A percentile compares a stretch with the other conserved stretches of the same genome.
phyloP scores from a whole-genome alignment of 2,113 vertebrate genomes.

The Anthoscopus minutus region DNA sequence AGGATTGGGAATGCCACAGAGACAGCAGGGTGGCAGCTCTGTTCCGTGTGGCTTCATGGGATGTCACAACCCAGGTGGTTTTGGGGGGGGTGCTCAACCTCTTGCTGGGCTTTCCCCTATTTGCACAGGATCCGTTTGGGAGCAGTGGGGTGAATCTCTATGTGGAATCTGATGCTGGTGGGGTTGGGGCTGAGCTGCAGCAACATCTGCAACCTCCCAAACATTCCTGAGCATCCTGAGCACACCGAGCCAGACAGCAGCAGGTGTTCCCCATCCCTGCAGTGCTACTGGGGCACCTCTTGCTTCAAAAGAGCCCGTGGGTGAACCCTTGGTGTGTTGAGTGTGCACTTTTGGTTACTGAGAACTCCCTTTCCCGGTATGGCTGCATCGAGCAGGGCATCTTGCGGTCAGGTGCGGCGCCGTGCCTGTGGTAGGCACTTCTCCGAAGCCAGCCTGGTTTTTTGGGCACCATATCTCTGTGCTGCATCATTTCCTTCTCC shows the following conservation, averaged over 20 bases:
- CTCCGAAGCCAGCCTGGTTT: constrained; percentile 26
- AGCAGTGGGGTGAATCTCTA: neutral
- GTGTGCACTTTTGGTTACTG: constrained; percentile 25
- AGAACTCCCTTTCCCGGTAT: constrained; percentile 49
- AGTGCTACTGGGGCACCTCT: neutral
- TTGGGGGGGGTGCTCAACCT: neutral
- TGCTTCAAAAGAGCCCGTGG: neutral
- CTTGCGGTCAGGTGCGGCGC: neutral
- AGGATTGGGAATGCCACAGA: rapidly evolving
- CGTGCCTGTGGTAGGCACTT: neutral
- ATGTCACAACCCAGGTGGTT: rapidly evolving
- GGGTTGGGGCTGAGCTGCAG: neutral
- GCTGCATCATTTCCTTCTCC: constrained; percentile 58
- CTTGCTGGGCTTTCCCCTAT: neutral
- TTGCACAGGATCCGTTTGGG: neutral
- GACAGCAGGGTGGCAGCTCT: rapidly evolving
- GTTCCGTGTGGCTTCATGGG: neutral
- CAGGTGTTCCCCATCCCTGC: rapidly evolving
- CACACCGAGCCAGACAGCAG: neutral
- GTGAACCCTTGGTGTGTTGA: neutral
- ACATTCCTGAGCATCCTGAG: neutral
- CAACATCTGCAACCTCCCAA: neutral
- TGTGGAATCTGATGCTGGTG: neutral
- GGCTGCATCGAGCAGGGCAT: neutral
- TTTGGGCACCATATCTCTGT: neutral